phyloP scores from a whole-genome alignment of 2,888 invertebrate species.

The Omphaloscelis lunosa region DNA sequence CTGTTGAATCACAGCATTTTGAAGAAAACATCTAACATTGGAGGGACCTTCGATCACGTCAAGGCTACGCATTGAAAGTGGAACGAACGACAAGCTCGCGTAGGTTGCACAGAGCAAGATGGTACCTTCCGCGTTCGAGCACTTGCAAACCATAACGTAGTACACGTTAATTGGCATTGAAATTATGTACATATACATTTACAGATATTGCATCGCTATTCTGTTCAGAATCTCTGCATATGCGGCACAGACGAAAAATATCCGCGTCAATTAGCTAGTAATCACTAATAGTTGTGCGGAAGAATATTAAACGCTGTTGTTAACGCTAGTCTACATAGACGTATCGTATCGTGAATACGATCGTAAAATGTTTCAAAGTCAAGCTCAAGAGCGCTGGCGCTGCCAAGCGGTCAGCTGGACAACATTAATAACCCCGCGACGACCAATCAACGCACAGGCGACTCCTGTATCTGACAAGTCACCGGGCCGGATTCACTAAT shows the following conservation, averaged over 20 bases:
- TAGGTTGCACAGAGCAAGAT: conserved; percentile 53
- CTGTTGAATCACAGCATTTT: conserved; percentile 63
- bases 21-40: conserved; percentile 60
- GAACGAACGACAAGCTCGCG: conserved; percentile 56
- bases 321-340: conserved; percentile 3
- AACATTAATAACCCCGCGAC: conserved; percentile 54
- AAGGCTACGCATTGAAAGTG: conserved; percentile 69
- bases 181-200: conserved; percentile 18
- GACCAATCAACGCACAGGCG: conserved; percentile 40
- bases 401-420: conserved; percentile 59
- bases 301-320: conserved; percentile 14
- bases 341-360: conserved; percentile 1
- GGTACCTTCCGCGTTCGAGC: conserved; percentile 66
- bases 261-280: conserved; percentile 25
- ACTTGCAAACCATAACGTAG: background rate
- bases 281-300: conserved; percentile 28
- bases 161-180: conserved; percentile 50
- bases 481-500: background rate
- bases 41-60: conserved; percentile 66
- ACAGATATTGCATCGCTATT: conserved; percentile 20
- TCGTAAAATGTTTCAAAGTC: conserved; percentile 54
- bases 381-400: conserved; percentile 57
- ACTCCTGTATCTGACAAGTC: conserved; percentile 22
- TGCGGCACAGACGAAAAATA: conserved; percentile 14
- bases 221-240: background rate